Evolutionary conservation across 2,888 invertebrate genomes (phyloP).

Genomic region (Drosophila nr. perissopoda): DNA sequence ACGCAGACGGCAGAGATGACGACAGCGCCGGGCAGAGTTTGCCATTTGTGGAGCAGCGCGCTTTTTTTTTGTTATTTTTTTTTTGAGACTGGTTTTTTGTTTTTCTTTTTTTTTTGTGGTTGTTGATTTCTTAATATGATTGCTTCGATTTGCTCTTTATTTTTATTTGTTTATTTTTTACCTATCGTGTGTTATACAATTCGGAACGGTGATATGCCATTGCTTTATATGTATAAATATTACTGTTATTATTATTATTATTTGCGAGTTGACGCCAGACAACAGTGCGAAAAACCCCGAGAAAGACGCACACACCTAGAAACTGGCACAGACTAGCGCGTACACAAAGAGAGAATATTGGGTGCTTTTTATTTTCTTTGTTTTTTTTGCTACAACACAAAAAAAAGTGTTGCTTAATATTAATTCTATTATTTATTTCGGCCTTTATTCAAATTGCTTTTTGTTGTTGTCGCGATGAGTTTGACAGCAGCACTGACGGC

Average conservation of each 20-base stretch:
- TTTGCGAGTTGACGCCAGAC: slow-evolving; percentile 20
- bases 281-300: slow-evolving; percentile 28
- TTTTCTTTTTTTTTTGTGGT: neutral
- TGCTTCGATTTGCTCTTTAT: neutral
- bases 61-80: neutral
- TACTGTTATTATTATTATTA: slow-evolving; percentile 22
- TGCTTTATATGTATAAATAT: slow-evolving; percentile 1
- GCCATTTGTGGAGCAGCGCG: slow-evolving; percentile 53
- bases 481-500: slow-evolving; percentile 58
- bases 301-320: slow-evolving; percentile 8
- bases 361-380: slow-evolving; percentile 2
- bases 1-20: slow-evolving; percentile 38
- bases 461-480: slow-evolving; percentile 65
- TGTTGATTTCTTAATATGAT: slow-evolving; percentile 10
- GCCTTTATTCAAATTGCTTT: slow-evolving; percentile 26
- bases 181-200: slow-evolving; percentile 23
- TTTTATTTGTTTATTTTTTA: neutral
- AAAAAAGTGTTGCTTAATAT: slow-evolving; percentile 41
- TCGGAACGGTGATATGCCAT: slow-evolving; percentile 15
- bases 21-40: slow-evolving; percentile 40
- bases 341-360: slow-evolving; percentile 18
- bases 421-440: slow-evolving; percentile 48
- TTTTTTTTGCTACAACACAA: slow-evolving; percentile 14
- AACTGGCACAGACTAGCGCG: slow-evolving; percentile 3
- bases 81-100: slow-evolving; percentile 2